Evolutionary conservation across 2,888 invertebrate genomes (phyloP).

Genomic region (Lasioglossum figueresi): DNA sequence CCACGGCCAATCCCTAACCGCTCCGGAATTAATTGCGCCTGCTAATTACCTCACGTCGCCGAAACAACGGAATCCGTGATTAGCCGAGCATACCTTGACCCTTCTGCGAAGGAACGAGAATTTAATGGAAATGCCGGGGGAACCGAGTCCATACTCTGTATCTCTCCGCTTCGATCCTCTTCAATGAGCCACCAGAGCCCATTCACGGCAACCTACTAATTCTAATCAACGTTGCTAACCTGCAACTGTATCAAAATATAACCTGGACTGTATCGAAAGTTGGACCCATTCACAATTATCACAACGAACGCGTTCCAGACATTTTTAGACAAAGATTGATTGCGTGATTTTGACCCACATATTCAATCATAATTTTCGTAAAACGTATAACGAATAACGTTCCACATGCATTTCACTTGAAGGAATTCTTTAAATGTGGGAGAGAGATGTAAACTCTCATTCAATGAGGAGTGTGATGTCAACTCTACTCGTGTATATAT

Average conservation of each 20-base stretch:
- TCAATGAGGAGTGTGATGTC: too few relatives aligned
- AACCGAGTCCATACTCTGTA: conserved; percentile 11
- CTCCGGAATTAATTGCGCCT: conserved; percentile 75
- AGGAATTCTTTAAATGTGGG: too few relatives aligned
- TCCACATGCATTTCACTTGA: too few relatives aligned
- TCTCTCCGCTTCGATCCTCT: conserved; percentile 4
- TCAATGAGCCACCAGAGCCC: not conserved
- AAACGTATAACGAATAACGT: too few relatives aligned
- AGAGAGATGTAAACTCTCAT: too few relatives aligned
- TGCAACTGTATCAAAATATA: not conserved
- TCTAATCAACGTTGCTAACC: conserved; percentile 4
- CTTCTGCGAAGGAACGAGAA: conserved; percentile 35
- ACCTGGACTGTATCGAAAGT: not conserved
- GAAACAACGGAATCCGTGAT: conserved; percentile 73
- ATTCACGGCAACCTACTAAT: not conserved
- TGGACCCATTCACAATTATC: not conserved
- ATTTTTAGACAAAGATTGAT: not conserved
- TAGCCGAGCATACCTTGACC: conserved; percentile 64
- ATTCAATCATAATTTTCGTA: too few relatives aligned
- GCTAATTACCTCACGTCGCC: conserved; percentile 75
- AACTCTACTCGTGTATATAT: too few relatives aligned
- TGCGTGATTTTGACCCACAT: too few relatives aligned
- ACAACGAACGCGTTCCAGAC: not conserved
- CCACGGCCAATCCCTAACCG: conserved; percentile 66
- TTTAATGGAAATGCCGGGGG: conserved; percentile 49